A percentile compares a stretch with the other conserved stretches of the same genome.
Conservation (phyloP, 2,888 invertebrate species). For the Eubasilissa splendida region DNA sequence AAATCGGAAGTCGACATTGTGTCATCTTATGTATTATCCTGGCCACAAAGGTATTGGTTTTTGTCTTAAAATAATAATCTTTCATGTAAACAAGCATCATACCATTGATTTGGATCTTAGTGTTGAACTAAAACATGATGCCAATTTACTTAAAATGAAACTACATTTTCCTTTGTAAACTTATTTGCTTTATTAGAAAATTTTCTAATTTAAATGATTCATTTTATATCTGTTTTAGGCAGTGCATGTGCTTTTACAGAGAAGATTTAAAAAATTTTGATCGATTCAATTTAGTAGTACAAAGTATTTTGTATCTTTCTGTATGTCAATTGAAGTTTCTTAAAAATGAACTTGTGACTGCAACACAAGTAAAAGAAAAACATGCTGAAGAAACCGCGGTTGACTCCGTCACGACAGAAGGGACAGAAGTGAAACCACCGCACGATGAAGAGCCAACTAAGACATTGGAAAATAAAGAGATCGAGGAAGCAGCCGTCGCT, state of each 20-base stretch:
- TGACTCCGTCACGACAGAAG: conserved; percentile 62
- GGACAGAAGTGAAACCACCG: conserved; percentile 62
- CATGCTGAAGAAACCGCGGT: conserved; percentile 60
- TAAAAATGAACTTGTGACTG: conserved; percentile 72
- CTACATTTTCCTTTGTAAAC: not conserved
- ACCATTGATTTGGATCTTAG: not conserved
- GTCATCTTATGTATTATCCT: conserved; percentile 88
- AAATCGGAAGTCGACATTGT: conserved; percentile 88
- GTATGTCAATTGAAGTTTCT: conserved; percentile 87
- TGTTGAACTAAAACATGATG: not conserved
- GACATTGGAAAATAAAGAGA: conserved; percentile 62
- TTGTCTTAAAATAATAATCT: too few species aligned
- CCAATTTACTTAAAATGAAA: conserved; percentile 19
- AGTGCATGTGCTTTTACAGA: conserved; percentile 96
- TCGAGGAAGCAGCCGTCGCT: conserved; percentile 62
- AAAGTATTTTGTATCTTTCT: conserved; percentile 87
- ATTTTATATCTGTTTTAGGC: conserved; percentile 74
- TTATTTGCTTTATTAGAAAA: conserved; percentile 35
- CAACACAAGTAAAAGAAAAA: conserved; percentile 63
- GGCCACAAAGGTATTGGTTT: conserved; percentile 85
- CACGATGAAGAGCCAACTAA: conserved; percentile 61
- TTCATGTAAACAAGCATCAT: too few species aligned
- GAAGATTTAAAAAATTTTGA: conserved; percentile 95
- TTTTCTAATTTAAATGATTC: conserved; percentile 39
- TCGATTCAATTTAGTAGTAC: conserved; percentile 89